Conservation (phyloP, 92 coral and sea anemone genomes). For the Scolanthus callimorphus region DNA sequence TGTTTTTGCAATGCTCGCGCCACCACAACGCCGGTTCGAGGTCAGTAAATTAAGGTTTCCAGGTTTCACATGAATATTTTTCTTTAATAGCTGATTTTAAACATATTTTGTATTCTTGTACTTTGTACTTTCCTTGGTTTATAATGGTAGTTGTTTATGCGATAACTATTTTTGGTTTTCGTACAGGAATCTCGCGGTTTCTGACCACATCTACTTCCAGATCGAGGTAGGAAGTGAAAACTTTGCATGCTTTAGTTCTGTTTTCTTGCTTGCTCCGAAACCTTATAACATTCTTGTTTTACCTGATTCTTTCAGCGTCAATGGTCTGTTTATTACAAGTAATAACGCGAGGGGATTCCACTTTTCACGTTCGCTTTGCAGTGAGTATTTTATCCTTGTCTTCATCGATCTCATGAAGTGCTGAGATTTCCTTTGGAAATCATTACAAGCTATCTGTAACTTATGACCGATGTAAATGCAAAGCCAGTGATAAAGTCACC, state of each 20-base stretch:
- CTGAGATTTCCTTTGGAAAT: no score
- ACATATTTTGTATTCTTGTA: no score
- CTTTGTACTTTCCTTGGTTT: no score
- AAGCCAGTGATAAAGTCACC: no score
- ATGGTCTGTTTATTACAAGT: conserved; percentile 3
- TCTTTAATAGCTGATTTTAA: no score
- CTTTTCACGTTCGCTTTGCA: conserved; percentile 14
- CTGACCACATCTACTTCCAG: background rate
- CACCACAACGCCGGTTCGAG: conserved; percentile 20
- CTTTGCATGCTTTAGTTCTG: background rate
- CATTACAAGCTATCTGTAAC: no score
- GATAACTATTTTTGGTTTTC: background rate
- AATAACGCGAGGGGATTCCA: conserved; percentile 22
- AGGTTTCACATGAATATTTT: no score
- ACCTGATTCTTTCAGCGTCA: background rate
- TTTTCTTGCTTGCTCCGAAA: background rate
- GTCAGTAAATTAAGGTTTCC: no score
- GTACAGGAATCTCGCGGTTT: conserved; percentile 1
- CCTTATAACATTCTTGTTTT: no score
- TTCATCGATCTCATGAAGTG: no score
- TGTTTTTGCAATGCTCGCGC: conserved; percentile 34
- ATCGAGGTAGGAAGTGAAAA: background rate
- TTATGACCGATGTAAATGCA: no score
- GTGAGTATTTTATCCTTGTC: background rate
- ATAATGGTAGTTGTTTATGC: background rate